These are phyloP conservation scores for Pachyseris speciosa DNA, from an alignment of 64 coral and sea anemone species.

Conservation along the genomic window DNA sequence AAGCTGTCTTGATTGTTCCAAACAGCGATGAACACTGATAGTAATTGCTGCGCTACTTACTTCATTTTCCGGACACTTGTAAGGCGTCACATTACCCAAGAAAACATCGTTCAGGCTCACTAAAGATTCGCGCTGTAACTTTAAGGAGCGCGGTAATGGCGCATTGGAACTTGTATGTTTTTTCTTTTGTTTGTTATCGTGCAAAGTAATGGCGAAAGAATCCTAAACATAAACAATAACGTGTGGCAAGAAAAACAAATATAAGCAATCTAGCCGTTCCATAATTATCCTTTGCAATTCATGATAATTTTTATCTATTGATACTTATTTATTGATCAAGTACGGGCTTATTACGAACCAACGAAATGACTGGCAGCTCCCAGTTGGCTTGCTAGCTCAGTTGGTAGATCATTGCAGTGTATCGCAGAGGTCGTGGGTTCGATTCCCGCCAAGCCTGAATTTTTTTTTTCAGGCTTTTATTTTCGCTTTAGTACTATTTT, in stretches of 20 bases:
- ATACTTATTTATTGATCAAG: too few species aligned
- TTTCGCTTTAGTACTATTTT: too few species aligned
- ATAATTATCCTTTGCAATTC: too few species aligned
- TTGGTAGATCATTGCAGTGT: too few species aligned
- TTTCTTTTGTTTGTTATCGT: background rate
- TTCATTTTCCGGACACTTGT: background rate
- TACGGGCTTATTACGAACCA: too few species aligned
- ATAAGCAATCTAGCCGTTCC: background rate
- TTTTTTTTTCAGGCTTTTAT: too few species aligned
- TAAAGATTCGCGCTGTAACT: background rate
- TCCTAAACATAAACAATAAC: slow-evolving; percentile 29
- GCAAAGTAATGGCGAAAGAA: slow-evolving; percentile 23
- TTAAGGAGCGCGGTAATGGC: background rate
- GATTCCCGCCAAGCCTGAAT: too few species aligned
- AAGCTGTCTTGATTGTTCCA: background rate
- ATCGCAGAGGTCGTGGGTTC: too few species aligned
- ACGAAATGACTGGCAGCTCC: too few species aligned
- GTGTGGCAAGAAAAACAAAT: slow-evolving; percentile 19
- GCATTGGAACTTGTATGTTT: background rate
- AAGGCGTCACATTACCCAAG: background rate
- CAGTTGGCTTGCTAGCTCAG: too few species aligned
- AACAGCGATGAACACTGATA: background rate
- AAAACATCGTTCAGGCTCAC: background rate
- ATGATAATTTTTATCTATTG: too few species aligned
- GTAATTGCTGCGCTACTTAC: background rate